These are phyloP conservation scores for Hirundo rustica DNA, from an alignment of 2,797 vertebrate genomes.

Conservation along the genomic window DNA sequence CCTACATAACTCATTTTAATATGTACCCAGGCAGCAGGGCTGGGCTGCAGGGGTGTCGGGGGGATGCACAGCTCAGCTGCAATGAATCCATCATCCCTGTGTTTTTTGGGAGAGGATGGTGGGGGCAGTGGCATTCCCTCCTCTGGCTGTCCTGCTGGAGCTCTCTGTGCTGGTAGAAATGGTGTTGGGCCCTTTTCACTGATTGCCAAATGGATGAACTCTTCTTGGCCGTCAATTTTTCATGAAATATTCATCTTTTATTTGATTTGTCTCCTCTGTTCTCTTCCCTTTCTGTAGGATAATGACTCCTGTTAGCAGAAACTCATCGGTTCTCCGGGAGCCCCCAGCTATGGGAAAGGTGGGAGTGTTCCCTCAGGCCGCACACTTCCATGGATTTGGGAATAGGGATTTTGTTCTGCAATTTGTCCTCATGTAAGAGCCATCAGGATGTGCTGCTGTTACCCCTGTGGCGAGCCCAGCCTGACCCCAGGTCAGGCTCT, in stretches of 20 bases:
- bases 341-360: fast-evolving
- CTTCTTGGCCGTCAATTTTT: background rate
- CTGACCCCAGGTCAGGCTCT: background rate
- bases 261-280: background rate
- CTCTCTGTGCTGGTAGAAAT: background rate
- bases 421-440: background rate
- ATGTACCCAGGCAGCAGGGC: background rate
- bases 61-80: background rate
- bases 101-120: background rate
- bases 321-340: fast-evolving
- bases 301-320: background rate
- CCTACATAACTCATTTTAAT: slow-evolving; percentile 41
- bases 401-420: background rate
- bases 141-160: background rate
- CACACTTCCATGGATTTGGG: background rate
- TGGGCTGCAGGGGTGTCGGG: background rate
- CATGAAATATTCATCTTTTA: background rate
- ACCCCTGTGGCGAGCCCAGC: background rate
- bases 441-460: background rate
- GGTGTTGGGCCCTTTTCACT: background rate
- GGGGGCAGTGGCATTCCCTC: background rate
- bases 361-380: background rate
- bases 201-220: background rate
- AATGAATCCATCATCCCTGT: background rate
- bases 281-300: background rate